Base-by-base conservation (phyloP, 2,113 vertebrate species). In the Leucosticte australis region DNA sequence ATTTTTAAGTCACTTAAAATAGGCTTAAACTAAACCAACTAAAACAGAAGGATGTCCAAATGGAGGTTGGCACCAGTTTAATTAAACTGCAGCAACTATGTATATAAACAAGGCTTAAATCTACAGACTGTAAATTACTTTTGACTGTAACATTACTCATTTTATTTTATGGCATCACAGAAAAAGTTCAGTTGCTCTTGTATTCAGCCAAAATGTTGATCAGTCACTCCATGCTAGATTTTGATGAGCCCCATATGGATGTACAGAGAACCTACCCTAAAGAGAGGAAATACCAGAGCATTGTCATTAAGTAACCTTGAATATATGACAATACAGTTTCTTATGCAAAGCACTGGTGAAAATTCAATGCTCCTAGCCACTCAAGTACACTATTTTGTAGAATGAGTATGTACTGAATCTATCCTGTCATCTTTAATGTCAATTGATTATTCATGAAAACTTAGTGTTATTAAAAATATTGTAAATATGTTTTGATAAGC, bases 111-210 rank as follows among this genome's bases (percentile, higher is more conserved):
- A 88, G 93, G 85, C 68, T 93, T 96, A 95, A 94, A 92, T 88
- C 87, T 97, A 83, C 87, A 96, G 88, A 90, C 88, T 86, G 68
- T 96, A 97, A 95, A 97, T 96, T 93, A 90, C 87, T 94, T 88
- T 78, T 95, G 93, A 95, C 92, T 95, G 60, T 86, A 93, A 90
- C 88, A 96, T 86, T 94, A 97, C 82, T 94, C 85, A 96, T 90
- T 94, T 90, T 76, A 86, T 95, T 93, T 97, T 92, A 95, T 52
- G 78, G 71, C 85, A 93, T 88, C 79, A 83, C 71, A 88, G 73
- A 57, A 97, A 74, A 95, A 89, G 87, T 94, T 94, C 85, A 88
- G 59, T 95, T 95, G 75, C 70, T 93, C 71, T 92, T 83, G 35
- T 49, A 86, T 67, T 90, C 71, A 90, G 82, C 90, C 90, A 94